A percentile compares a stretch with the other conserved stretches of the same genome.
Conservation (phyloP, 2,888 invertebrate genomes). For the Leptinotarsa juncta region DNA sequence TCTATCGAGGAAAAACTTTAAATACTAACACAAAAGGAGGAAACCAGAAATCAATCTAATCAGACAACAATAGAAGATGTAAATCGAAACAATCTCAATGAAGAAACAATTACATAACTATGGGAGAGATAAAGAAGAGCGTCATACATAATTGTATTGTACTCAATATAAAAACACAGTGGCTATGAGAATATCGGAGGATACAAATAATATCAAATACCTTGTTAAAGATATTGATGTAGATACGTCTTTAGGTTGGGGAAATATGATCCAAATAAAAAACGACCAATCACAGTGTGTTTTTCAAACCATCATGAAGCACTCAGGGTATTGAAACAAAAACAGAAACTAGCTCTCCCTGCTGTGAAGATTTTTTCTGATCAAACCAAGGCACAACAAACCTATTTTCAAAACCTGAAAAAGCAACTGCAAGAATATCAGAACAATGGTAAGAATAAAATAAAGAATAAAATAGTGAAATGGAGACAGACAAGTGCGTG, state of each 20-base stretch:
- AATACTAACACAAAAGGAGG: no score
- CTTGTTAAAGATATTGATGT: conserved; percentile 21
- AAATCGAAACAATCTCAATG: no score
- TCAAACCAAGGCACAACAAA: conserved; percentile 18
- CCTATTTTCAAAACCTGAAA: conserved; percentile 10
- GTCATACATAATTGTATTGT: conserved; percentile 24
- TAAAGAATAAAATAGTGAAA: conserved; percentile 14
- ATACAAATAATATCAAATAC: conserved; percentile 18
- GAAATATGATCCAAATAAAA: conserved; percentile 21
- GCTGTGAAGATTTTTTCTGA: conserved; percentile 16
- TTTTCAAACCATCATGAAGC: conserved; percentile 1
- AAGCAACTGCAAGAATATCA: conserved; percentile 21
- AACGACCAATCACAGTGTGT: conserved; percentile 11
- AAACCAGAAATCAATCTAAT: conserved; percentile 21
- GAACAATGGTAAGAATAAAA: conserved; percentile 12
- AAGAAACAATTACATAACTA: no score
- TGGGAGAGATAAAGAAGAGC: no score
- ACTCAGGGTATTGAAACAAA: conserved; percentile 19
- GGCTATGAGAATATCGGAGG: conserved; percentile 20
- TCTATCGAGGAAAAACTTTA: no score
- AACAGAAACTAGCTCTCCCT: conserved; percentile 14
- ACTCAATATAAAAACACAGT: conserved; percentile 22
- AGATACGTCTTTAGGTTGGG: conserved; percentile 21
- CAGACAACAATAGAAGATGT: no score
- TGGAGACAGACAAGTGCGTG: conserved; percentile 18